phyloP scores from a whole-genome alignment of 2,888 invertebrate species.

The Alcis repandata region DNA sequence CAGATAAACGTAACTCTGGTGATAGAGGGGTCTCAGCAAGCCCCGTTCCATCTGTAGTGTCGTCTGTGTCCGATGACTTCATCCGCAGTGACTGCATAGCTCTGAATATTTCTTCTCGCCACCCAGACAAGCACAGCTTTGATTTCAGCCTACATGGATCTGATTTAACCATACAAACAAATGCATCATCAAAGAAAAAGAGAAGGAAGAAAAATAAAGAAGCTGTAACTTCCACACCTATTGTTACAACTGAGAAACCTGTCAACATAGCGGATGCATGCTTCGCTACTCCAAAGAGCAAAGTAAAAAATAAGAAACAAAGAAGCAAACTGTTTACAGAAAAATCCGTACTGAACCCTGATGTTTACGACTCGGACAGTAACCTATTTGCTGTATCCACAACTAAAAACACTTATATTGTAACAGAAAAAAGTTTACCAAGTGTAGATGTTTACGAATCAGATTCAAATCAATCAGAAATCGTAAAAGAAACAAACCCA shows the following conservation, averaged over 20 bases:
- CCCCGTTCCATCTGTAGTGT: conserved; percentile 81
- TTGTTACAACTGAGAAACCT: conserved; percentile 50
- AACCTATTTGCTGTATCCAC: conserved; percentile 69
- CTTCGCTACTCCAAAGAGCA: conserved; percentile 82
- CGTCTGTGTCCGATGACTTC: conserved; percentile 83
- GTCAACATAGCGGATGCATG: conserved; percentile 60
- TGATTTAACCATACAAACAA: conserved; percentile 72
- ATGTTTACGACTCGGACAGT: conserved; percentile 88
- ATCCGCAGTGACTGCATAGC: conserved; percentile 82
- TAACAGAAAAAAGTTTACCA: conserved; percentile 73
- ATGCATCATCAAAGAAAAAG: conserved; percentile 73
- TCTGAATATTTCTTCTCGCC: conserved; percentile 78
- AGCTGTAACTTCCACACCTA: conserved; percentile 65
- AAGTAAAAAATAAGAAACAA: conserved; percentile 77
- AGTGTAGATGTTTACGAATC: conserved; percentile 85
- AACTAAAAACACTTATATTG: conserved; percentile 68
- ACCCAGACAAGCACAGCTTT: conserved; percentile 73
- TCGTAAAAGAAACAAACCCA: conserved; percentile 49
- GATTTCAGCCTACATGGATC: conserved; percentile 83
- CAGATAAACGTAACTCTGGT: conserved; percentile 46
- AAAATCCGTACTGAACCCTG: conserved; percentile 75
- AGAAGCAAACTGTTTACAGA: conserved; percentile 72
- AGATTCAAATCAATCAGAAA: conserved; percentile 79
- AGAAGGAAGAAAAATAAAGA: conserved; percentile 78
- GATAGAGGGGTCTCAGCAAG: conserved; percentile 73